Evolutionary conservation across 2,797 vertebrate species (phyloP).

Genomic region (Cirrhinus mrigala): DNA sequence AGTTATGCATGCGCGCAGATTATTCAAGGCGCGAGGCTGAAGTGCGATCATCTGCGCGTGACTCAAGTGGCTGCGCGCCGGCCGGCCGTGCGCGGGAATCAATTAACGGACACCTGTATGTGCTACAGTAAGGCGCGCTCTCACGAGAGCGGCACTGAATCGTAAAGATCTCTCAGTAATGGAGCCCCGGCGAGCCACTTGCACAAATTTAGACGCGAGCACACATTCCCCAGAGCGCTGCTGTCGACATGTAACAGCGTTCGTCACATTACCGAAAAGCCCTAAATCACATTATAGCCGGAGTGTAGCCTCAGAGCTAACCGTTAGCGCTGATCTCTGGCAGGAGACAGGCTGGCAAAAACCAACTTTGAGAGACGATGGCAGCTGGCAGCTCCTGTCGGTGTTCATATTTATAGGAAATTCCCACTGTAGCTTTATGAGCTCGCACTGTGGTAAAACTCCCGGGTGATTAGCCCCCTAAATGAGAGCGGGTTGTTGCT

Average conservation of each 20-base stretch:
- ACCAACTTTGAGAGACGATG: neutral
- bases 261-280: conserved; percentile 30
- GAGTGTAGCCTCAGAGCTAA: conserved; percentile 1
- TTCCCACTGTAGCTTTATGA: conserved; percentile 30
- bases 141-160: neutral
- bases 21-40: conserved; percentile 25
- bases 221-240: conserved; percentile 2
- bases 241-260: conserved; percentile 12
- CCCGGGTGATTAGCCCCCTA: conserved; percentile 42
- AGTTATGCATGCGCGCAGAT: neutral
- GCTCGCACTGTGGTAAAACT: conserved; percentile 25
- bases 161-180: neutral
- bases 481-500: conserved; percentile 27
- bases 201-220: conserved; percentile 22
- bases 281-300: conserved; percentile 21
- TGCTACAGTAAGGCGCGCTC: neutral
- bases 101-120: conserved; percentile 33
- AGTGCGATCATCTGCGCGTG: conserved; percentile 4
- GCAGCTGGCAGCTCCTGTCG: conserved; percentile 22
- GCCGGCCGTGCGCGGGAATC: neutral
- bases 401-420: conserved; percentile 38
- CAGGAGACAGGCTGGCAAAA: conserved; percentile 10
- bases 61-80: conserved; percentile 8
- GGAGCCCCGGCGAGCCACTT: conserved; percentile 15
- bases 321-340: neutral